These are phyloP conservation scores for Forficula auricularia DNA, from an alignment of 1,140 invertebrate species.

Conservation along the genomic window DNA sequence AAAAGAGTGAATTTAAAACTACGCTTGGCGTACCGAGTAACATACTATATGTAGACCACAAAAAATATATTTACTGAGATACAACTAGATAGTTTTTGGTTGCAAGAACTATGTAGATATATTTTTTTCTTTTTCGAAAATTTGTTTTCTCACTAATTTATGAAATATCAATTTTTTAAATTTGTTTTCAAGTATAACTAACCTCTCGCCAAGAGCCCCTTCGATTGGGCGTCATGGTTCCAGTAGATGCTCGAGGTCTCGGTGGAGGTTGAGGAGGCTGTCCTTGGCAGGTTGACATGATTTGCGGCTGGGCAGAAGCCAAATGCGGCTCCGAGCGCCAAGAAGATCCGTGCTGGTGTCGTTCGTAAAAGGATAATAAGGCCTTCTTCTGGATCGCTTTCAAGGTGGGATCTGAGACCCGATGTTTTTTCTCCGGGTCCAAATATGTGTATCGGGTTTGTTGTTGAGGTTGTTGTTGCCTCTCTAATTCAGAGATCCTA, in stretches of 20 bases:
- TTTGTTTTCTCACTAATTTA: too few relatives aligned
- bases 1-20: too few relatives aligned
- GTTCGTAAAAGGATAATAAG: conserved; percentile 64
- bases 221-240: conserved; percentile 1
- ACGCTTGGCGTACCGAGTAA: too few relatives aligned
- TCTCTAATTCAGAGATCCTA: conserved; percentile 53
- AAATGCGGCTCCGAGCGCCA: conserved; percentile 37
- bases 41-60: too few relatives aligned
- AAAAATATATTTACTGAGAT: too few relatives aligned
- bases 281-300: conserved; percentile 6
- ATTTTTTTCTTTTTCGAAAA: too few relatives aligned
- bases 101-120: too few relatives aligned
- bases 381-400: conserved; percentile 80
- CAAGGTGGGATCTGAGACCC: conserved; percentile 52
- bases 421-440: conserved; percentile 57
- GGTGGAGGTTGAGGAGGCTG: conserved; percentile 22
- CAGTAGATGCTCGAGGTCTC: conserved; percentile 24
- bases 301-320: conserved; percentile 3
- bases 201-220: conserved; percentile 17
- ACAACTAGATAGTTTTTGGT: too few relatives aligned
- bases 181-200: too few relatives aligned
- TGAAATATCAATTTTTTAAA: too few relatives aligned
- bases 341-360: conserved; percentile 34
- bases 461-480: conserved; percentile 28
- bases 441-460: conserved; percentile 45